Evolutionary conservation across 2,113 vertebrate species (phyloP), one percentile per base, ranked within the genome.

Genomic region (Apeltes quadracus): DNA sequence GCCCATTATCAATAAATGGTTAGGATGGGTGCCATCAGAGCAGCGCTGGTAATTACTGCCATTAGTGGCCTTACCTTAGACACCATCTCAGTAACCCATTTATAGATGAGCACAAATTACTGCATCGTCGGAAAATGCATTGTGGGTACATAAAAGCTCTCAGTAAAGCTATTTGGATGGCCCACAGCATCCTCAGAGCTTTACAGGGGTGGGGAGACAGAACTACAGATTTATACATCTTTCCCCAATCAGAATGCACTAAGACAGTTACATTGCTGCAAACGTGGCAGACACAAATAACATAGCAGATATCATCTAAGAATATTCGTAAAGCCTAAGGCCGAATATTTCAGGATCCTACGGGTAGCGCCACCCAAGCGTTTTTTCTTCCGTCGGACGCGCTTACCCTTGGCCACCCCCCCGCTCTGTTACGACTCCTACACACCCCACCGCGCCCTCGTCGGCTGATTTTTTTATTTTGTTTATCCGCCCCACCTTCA

Each of bases 1-100:
- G 8, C 15, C 23, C 59, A 61, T 61, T 43, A 54, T 48, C n/a
- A 22, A 46, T 25, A 38, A 68, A 75, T 44, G 36, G 56, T 68
- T 75, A 12, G 14, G 18, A 18, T 38, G 55, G 62, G 23, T 41
- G 57, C n/a, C 22, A 61, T 41, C 58, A 43, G 22, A 61, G 27
- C 16, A 54, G n/a, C 48, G n/a, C 48, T 44, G 55, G 36, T 20
- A 59, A 67, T 75, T 75, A 61, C n/a, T 46, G 39, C 23, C 63
- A 57, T 69, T 32, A 63, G 58, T 12, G 22, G 22, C 22, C 29
- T 69, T 56, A 29, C 23, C 65, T 2, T 1, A 55, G 29, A 23
- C 22, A 23, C 50, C 48, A 14, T 63, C 66, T 51, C 66, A 32
- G n/a, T 27, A 48, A 2, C 20, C 27, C 27, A 46, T 69, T 61